A percentile compares a stretch with the other conserved stretches of the same genome.
These are phyloP conservation scores for Taenioides sp. DNA, from an alignment of 2,797 vertebrate species.

Conservation along the genomic window DNA sequence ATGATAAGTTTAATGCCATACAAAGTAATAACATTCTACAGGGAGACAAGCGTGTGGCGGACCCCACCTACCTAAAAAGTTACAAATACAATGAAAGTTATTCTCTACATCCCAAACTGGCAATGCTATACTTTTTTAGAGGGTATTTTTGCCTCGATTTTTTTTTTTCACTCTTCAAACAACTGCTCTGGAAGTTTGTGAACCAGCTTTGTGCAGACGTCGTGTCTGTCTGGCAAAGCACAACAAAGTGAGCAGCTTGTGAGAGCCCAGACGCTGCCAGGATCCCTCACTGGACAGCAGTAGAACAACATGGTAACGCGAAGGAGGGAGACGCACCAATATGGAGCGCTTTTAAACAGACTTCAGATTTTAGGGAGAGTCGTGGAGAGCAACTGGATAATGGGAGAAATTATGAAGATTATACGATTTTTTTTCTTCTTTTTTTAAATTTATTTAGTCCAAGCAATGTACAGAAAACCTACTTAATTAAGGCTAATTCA, in stretches of 20 bases:
- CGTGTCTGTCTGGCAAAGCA: constrained; percentile 52
- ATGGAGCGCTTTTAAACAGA: background rate
- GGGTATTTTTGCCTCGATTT: background rate
- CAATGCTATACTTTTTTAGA: background rate
- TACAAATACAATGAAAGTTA: too few species aligned
- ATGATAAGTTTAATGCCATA: too few species aligned
- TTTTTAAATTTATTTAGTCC: too few species aligned
- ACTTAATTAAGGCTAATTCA: too few species aligned
- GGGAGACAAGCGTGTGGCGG: too few species aligned
- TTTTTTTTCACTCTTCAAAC: background rate
- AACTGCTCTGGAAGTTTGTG: constrained; percentile 4
- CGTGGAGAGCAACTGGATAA: background rate
- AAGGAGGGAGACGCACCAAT: constrained; percentile 18
- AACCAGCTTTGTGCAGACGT: constrained; percentile 21
- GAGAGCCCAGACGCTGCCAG: constrained; percentile 55
- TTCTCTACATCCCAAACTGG: background rate
- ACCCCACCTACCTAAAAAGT: too few species aligned
- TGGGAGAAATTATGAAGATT: background rate
- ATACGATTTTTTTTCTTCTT: too few species aligned
- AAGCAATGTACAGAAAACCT: too few species aligned
- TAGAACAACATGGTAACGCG: constrained; percentile 61
- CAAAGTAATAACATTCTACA: too few species aligned
- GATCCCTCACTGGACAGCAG: constrained; percentile 48
- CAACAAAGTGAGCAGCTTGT: constrained; percentile 54
- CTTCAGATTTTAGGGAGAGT: background rate